phyloP scores from a whole-genome alignment of 2,797 vertebrate species.

The Sebastes nivosus region DNA sequence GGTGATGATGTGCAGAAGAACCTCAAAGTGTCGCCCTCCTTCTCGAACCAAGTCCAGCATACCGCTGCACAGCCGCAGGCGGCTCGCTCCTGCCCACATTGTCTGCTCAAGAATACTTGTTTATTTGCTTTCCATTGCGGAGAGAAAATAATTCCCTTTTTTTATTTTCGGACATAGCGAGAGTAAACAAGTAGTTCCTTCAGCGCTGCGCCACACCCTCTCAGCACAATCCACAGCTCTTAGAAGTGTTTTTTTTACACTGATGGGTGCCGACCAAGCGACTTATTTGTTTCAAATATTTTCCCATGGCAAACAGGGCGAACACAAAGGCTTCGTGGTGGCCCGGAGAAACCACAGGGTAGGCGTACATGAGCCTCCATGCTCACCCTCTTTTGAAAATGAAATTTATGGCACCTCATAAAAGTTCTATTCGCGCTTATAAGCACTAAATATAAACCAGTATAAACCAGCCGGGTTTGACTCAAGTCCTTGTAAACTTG shows the following conservation, averaged over 20 bases:
- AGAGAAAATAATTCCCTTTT: constrained; percentile 72
- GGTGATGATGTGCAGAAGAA: constrained; percentile 32
- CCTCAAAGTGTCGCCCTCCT: constrained; percentile 37
- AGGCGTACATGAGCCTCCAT: constrained; percentile 75
- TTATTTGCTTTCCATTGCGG: constrained; percentile 76
- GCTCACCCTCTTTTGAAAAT: constrained; percentile 76
- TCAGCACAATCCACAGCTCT: constrained; percentile 74
- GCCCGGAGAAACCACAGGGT: constrained; percentile 77
- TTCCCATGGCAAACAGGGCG: constrained; percentile 82
- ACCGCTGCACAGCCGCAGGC: constrained; percentile 53
- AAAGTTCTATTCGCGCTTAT: constrained; percentile 79
- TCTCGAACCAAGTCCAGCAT: constrained; percentile 45
- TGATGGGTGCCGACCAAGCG: constrained; percentile 75
- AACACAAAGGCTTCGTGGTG: constrained; percentile 83
- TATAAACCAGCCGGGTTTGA: constrained; percentile 63
- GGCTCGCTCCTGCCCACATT: constrained; percentile 58
- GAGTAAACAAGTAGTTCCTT: constrained; percentile 80
- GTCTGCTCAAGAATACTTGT: constrained; percentile 75
- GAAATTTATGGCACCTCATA: constrained; percentile 83
- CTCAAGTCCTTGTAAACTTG: constrained; percentile 57
- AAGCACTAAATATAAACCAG: constrained; percentile 78
- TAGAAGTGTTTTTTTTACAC: constrained; percentile 77
- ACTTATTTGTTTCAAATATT: constrained; percentile 85
- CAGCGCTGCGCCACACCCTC: constrained; percentile 70
- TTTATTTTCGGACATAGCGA: constrained; percentile 73